Evolutionary conservation across 2,797 vertebrate species (phyloP), one percentile per base, ranked within the genome.

Genomic region (Anomalospiza imberbis): DNA sequence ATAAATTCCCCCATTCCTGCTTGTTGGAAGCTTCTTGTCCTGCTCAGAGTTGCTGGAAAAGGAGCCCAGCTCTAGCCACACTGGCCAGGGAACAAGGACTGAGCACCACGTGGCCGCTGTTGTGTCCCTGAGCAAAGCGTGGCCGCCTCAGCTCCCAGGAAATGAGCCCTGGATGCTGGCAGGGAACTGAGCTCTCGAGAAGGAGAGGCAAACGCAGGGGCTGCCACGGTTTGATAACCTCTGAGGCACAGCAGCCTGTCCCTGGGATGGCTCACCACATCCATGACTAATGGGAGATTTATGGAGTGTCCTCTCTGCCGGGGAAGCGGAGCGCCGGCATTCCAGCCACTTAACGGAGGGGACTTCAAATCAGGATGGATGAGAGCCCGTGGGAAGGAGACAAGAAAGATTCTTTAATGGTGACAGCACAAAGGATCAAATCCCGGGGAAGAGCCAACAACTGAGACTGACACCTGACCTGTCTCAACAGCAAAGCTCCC

Each of bases 281-380:
- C 94, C 94, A 94, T 94, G 94, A 91, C 95, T 96, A 96, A 96
- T 95, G 95, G 82, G 61, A 95, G 94, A 96, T 96, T 96, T 95
- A 96, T 96, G 91, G 91, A 95, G 94, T 96, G 95, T 90, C 89
- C 93, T 90, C 95, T 91, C 88, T 3, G 44, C 93, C 65, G 87
- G 93, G 81, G 89, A 91, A 95, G 93, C 40, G n/a, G 32, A 93
- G 94, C 51, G 57, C 93, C 17, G 31, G 87, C n/a, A 54, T 83
- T 92, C 50, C 93, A 94, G 72, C 88, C 94, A 72, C 95, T 96
- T 96, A 94, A 58, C 73, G 66, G 96, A 93, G 91, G 91, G 75
- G 91, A 91, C 95, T 95, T 95, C 93, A 94, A 86, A 96, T 68
- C 95, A 94, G 90, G 90, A 96, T 96, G 90, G 96, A 96, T 96